phyloP scores from a whole-genome alignment of 1,140 invertebrate species.

The Frieseomelitta varia region DNA sequence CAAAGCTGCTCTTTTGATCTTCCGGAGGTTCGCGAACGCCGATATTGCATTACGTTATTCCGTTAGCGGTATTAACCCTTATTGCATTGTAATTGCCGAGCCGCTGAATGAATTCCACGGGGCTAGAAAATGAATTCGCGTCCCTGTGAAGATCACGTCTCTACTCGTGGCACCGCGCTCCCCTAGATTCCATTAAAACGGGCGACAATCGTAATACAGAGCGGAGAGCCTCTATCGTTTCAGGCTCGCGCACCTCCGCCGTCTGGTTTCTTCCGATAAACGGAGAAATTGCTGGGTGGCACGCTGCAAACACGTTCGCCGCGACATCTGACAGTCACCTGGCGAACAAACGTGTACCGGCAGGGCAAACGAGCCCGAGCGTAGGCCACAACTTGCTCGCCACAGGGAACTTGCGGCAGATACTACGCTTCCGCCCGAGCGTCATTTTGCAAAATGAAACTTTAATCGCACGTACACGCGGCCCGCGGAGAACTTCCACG shows the following conservation, averaged over 20 bases:
- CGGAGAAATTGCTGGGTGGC: slow-evolving; percentile 16
- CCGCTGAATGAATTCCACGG: not conserved
- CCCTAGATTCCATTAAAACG: not conserved
- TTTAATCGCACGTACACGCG: not conserved
- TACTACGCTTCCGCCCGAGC: not conserved
- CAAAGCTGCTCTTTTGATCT: slow-evolving; percentile 10
- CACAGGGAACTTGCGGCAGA: not conserved
- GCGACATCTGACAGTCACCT: slow-evolving; percentile 59
- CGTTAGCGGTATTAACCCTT: slow-evolving; percentile 15
- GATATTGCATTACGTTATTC: slow-evolving; percentile 18
- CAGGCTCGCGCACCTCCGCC: not conserved
- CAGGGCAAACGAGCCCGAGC: slow-evolving; percentile 17
- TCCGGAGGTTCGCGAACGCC: not conserved
- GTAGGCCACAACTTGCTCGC: not conserved
- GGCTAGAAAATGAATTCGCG: slow-evolving; percentile 25
- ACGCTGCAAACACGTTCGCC: slow-evolving; percentile 22
- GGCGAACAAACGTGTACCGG: slow-evolving; percentile 14
- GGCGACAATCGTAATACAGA: not conserved
- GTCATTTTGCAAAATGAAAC: not conserved
- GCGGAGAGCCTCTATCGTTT: not conserved
- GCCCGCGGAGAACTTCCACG: too few relatives aligned
- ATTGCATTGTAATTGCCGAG: slow-evolving; percentile 44
- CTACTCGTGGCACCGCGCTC: too few relatives aligned
- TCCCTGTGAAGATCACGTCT: not conserved
- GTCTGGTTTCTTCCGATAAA: slow-evolving; percentile 31